phyloP scores from a whole-genome alignment of 2,797 vertebrate genomes.

The Manis pentadactyla region DNA sequence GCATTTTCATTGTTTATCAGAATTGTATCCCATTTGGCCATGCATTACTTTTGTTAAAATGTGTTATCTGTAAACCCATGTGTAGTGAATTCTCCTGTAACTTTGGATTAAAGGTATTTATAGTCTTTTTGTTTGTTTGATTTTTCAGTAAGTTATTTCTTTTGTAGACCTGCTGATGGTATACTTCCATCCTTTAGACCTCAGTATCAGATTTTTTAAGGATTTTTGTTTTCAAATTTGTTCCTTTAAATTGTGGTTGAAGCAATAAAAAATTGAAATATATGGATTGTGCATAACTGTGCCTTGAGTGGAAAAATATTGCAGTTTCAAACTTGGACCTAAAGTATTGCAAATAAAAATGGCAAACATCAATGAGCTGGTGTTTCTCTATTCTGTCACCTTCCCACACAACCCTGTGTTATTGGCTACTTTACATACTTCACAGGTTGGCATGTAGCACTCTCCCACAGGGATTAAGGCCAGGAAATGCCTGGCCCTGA shows the following conservation, averaged over 20 bases:
- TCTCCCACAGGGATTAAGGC: background rate
- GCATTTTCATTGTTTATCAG: slow-evolving; percentile 86
- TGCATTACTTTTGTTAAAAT: slow-evolving; percentile 93
- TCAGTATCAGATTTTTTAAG: slow-evolving; percentile 88
- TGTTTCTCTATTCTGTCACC: slow-evolving; percentile 58
- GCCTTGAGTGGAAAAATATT: slow-evolving; percentile 99
- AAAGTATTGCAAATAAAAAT: slow-evolving; percentile 93
- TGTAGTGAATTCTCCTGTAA: too few relatives aligned
- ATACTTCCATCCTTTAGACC: slow-evolving; percentile 90
- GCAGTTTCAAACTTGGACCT: slow-evolving; percentile 98
- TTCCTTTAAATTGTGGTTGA: slow-evolving; percentile 99
- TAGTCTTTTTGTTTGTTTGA: too few relatives aligned
- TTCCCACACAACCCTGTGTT: background rate
- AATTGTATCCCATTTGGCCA: slow-evolving; percentile 91
- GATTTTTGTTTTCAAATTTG: slow-evolving; percentile 85
- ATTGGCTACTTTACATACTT: background rate
- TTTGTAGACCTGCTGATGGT: slow-evolving; percentile 90
- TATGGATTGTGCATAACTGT: slow-evolving; percentile 99
- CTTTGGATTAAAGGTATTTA: too few relatives aligned
- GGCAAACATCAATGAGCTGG: slow-evolving; percentile 83
- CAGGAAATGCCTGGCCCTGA: background rate
- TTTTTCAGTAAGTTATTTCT: too few relatives aligned
- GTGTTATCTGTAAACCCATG: too few relatives aligned
- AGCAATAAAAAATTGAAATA: slow-evolving; percentile 99
- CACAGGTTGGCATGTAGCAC: background rate